Evolutionary conservation across 2,113 vertebrate genomes (phyloP).

Genomic region (Forbesichthys agassizii): DNA sequence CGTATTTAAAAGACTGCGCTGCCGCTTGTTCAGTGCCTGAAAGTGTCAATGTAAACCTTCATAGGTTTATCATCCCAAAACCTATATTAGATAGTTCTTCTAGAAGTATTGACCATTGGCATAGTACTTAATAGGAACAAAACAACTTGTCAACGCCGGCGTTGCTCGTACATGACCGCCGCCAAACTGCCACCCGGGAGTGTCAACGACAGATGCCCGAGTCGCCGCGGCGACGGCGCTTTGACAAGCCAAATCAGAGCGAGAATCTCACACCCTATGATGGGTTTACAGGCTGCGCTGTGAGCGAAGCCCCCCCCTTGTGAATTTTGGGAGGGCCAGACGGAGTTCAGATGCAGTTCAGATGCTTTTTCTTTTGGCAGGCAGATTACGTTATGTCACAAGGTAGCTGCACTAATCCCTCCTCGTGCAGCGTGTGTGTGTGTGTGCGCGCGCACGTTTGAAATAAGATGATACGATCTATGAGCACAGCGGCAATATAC

Average conservation of each 20-base stretch:
- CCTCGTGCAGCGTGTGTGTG: constrained; percentile 1
- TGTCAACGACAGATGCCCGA: too few relatives aligned
- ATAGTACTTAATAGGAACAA: too few relatives aligned
- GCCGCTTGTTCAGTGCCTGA: too few relatives aligned
- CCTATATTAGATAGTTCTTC: too few relatives aligned
- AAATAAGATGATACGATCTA: constrained; percentile 42
- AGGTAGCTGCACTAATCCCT: constrained; percentile 60
- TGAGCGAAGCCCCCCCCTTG: constrained; percentile 39
- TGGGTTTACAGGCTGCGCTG: constrained; percentile 45
- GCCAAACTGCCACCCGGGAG: too few relatives aligned
- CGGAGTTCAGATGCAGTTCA: constrained; percentile 55
- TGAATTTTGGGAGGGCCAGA: neutral
- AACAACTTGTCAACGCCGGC: too few relatives aligned
- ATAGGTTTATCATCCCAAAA: too few relatives aligned
- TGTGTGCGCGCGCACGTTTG: constrained; percentile 14
- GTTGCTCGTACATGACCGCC: too few relatives aligned
- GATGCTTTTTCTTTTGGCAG: constrained; percentile 68
- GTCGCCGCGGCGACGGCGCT: neutral
- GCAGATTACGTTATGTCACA: constrained; percentile 68
- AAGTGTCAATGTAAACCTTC: too few relatives aligned
- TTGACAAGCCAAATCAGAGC: constrained; percentile 36
- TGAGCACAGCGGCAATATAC: constrained; percentile 38
- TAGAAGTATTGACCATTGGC: too few relatives aligned
- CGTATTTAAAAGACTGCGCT: too few relatives aligned
- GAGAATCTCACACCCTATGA: constrained; percentile 39